Conservation (phyloP, 2,888 invertebrate species). For the Agriopis marginaria region DNA sequence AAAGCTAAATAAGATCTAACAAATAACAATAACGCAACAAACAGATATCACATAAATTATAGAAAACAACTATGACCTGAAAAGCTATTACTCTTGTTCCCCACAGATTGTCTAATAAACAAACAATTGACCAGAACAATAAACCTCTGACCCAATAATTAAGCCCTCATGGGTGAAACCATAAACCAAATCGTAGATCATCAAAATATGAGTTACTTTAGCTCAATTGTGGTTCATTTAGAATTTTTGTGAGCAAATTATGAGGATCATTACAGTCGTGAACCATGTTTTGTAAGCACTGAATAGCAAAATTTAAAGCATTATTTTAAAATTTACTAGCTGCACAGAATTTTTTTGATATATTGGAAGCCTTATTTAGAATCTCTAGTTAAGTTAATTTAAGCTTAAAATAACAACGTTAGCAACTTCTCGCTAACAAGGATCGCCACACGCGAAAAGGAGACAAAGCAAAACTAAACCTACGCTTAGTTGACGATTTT, state of each 20-base stretch:
- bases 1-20: background rate
- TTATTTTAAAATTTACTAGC: no score
- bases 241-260: background rate
- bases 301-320: no score
- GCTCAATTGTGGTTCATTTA: conserved; percentile 24
- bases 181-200: conserved; percentile 55
- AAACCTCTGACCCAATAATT: conserved; percentile 57
- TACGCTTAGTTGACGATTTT: no score
- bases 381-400: no score
- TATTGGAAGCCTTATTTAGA: no score
- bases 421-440: no score
- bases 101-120: conserved; percentile 50
- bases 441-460: no score
- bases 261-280: background rate
- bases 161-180: conserved; percentile 49
- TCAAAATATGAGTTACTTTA: conserved; percentile 38
- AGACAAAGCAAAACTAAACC: no score
- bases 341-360: no score
- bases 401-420: no score
- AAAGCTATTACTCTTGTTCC: conserved; percentile 33
- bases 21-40: conserved; percentile 2
- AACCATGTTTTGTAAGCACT: background rate
- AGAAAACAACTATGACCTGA: conserved; percentile 6
- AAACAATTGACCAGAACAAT: conserved; percentile 49
- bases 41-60: background rate